Evolutionary conservation across 2,888 invertebrate species (phyloP).

Genomic region (Drosophila lacicola): DNA sequence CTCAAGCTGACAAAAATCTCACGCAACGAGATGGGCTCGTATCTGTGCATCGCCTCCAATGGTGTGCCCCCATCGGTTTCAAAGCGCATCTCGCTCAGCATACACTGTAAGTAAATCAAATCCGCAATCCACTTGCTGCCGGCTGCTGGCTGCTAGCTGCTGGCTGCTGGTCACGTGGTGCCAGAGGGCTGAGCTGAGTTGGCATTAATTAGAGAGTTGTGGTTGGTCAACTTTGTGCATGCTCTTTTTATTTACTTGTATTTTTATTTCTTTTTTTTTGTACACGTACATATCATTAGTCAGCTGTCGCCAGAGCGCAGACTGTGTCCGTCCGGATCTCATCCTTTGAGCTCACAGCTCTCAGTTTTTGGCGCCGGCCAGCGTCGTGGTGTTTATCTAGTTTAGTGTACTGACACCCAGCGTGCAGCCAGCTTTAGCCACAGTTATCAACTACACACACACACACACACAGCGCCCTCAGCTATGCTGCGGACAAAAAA

Average conservation of each 20-base stretch:
- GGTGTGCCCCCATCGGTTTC: conserved; percentile 95
- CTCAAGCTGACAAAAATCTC: conserved; percentile 92
- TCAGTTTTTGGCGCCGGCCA: conserved; percentile 51
- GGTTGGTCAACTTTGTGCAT: conserved; percentile 60
- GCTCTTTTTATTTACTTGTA: not conserved
- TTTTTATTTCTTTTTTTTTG: not conserved
- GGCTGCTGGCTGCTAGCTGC: not conserved
- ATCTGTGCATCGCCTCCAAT: conserved; percentile 95
- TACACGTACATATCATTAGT: conserved; percentile 63
- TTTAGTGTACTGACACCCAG: conserved; percentile 51
- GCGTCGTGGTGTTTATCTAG: conserved; percentile 72
- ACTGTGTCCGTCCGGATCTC: conserved; percentile 9
- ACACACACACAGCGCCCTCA: conserved; percentile 16
- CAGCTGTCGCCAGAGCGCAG: conserved; percentile 47
- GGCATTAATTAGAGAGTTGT: conserved; percentile 75
- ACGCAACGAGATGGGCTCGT: conserved; percentile 95
- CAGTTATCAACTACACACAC: conserved; percentile 55
- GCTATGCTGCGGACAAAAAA: conserved; percentile 26
- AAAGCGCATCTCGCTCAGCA: conserved; percentile 94
- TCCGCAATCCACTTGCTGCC: conserved; percentile 31
- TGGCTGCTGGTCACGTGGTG: not conserved
- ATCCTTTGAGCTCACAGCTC: conserved; percentile 27
- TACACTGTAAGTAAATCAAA: conserved; percentile 90
- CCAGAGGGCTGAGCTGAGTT: conserved; percentile 8
- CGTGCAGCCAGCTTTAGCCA: conserved; percentile 35